Base-by-base conservation (phyloP, 2,888 invertebrate genomes). In the Napeogenes sylphis region DNA sequence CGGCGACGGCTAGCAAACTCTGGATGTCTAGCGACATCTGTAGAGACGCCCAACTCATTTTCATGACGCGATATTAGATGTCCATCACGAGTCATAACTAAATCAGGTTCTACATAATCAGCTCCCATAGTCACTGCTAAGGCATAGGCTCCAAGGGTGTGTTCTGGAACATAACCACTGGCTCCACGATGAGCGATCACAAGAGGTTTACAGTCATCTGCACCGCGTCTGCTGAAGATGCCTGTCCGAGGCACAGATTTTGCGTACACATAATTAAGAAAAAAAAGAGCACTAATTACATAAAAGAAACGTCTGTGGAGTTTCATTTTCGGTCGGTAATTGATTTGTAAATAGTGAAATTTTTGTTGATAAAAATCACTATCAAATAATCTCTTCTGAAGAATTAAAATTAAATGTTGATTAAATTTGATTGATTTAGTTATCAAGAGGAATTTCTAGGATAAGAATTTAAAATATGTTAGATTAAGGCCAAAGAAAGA, bases 101-200 rank as follows among this genome's bases (percentile, higher is more conserved):
- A 76, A 63, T 90, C 90, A 0, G 90, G 90, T 66, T 90, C 90
- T 0, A 90, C 77, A 68, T 85, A 90, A 72, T 90, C 89, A 2
- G 88, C 82, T 2, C 88, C 89, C 83, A 89, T 81, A 0, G 85
- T 82, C 57, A 88, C 78, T 2, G 90, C 84, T 3, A 90, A 76
- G 0, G 88, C 83, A 65, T 90, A 90, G 2, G 90, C 79, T 4
- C 83, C 89, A 21, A 88, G 79, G 0, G 90, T 90, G 67, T 90
- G 90, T 68, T 90, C 90, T 0, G 90, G 88, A 1, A 84, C 83
- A 66, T 90, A 90, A 2, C 89, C 90, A 47, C 88, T 87, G 32
- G 90, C 88, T 2, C 90, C 90, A 4, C 90, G 78, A 63, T 88
- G 88, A 3, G 83, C 87, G 38, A 87, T 83, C 2, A 87, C 77